Percentiles rank a stretch among this genome's conserved stretches.
Evolutionary conservation across 2,888 invertebrate genomes (phyloP).

Genomic region (Bugula neritina): DNA sequence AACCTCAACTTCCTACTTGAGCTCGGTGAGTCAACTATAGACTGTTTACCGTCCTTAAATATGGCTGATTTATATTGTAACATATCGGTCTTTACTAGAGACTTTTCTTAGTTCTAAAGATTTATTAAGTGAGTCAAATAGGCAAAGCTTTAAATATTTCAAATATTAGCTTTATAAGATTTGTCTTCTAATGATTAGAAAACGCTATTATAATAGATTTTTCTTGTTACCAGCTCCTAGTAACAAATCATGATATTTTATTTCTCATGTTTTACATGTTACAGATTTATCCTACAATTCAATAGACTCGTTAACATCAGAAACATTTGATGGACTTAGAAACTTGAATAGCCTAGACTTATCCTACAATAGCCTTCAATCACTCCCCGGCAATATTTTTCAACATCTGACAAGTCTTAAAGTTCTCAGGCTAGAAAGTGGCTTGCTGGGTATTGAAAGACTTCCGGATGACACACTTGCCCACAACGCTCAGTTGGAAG

Average conservation of each 20-base stretch:
- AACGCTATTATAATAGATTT: too few species aligned
- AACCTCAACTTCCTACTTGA: neutral
- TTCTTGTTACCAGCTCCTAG: too few species aligned
- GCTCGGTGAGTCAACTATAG: neutral
- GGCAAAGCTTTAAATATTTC: too few species aligned
- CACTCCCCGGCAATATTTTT: neutral
- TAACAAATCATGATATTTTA: too few species aligned
- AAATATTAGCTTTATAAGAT: too few species aligned
- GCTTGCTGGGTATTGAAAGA: neutral
- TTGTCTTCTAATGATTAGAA: too few species aligned
- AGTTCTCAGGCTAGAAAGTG: neutral
- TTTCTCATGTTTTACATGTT: neutral
- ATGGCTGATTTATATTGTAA: too few species aligned
- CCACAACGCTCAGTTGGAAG: neutral
- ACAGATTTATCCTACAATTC: constrained; percentile 16
- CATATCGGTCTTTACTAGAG: too few species aligned
- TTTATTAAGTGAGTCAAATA: too few species aligned
- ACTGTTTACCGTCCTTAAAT: neutral
- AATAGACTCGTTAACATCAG: neutral
- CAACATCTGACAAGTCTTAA: constrained; percentile 1
- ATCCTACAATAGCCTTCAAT: constrained; percentile 4
- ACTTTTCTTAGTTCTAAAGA: too few species aligned
- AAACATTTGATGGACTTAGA: neutral
- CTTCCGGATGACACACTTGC: neutral
- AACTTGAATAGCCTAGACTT: neutral